phyloP scores from a whole-genome alignment of 2,113 vertebrate genomes.

The Thunnus maccoyii region DNA sequence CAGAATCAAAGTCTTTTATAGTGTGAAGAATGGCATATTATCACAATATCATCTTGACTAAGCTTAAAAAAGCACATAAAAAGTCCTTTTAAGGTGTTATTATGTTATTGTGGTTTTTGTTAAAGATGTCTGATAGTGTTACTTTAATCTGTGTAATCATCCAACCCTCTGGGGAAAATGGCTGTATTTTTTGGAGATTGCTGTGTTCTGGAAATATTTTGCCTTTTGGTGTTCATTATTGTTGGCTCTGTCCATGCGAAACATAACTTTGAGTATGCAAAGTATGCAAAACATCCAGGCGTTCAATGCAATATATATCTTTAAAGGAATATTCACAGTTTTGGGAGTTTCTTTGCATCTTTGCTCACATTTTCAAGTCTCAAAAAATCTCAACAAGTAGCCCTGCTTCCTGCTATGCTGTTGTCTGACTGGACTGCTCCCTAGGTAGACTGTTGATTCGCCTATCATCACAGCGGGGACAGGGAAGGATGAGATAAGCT shows the following conservation, averaged over 20 bases:
- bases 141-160: slow-evolving; percentile 50
- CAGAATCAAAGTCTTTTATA: slow-evolving; percentile 66
- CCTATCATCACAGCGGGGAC: slow-evolving; percentile 46
- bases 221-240: slow-evolving; percentile 33
- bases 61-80: slow-evolving; percentile 49
- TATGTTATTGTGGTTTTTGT: slow-evolving; percentile 56
- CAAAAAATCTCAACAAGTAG: neutral
- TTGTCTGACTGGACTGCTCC: neutral
- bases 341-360: neutral
- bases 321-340: neutral
- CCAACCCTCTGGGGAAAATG: slow-evolving; percentile 24
- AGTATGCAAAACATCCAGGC: neutral
- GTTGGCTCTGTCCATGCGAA: neutral
- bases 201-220: slow-evolving; percentile 62
- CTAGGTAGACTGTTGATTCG: neutral
- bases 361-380: neutral
- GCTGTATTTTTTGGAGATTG: slow-evolving; percentile 36
- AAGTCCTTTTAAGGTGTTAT: slow-evolving; percentile 53
- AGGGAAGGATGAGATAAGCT: slow-evolving; percentile 56
- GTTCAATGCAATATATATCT: neutral
- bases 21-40: slow-evolving; percentile 52
- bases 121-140: slow-evolving; percentile 49
- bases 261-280: slow-evolving; percentile 24
- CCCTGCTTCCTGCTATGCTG: slow-evolving; percentile 9
- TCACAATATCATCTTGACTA: slow-evolving; percentile 23